A percentile compares a stretch with the other conserved stretches of the same genome.
Evolutionary conservation across 2,888 invertebrate species (phyloP).

Genomic region (Oligia fasciuncula): DNA sequence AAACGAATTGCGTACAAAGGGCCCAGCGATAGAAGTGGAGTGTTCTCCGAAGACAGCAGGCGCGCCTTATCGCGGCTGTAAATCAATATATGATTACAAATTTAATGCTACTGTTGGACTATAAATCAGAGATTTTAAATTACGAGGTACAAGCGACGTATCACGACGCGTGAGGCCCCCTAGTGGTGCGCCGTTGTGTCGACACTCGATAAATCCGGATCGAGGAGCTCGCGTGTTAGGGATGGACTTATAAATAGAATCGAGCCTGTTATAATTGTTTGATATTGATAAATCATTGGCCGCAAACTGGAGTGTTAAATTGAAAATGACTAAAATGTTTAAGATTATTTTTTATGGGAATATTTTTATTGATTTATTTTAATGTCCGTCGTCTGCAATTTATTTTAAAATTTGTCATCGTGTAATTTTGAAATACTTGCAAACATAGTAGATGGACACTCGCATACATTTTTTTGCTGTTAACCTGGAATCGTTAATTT

Average conservation of each 20-base stretch:
- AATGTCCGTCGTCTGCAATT: not conserved
- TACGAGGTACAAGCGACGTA: constrained; percentile 87
- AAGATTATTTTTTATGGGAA: constrained; percentile 39
- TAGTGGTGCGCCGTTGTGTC: constrained; percentile 87
- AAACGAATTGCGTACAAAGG: constrained; percentile 72
- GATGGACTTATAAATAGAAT: constrained; percentile 69
- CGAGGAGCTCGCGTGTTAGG: constrained; percentile 68
- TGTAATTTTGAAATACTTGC: constrained; percentile 3
- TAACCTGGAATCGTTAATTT: not conserved
- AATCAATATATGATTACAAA: constrained; percentile 91
- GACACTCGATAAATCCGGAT: constrained; percentile 84
- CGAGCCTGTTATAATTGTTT: constrained; percentile 72
- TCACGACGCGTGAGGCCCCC: constrained; percentile 89
- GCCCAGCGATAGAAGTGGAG: constrained; percentile 77
- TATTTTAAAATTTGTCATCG: constrained; percentile 6
- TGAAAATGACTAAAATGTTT: constrained; percentile 65
- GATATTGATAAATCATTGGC: constrained; percentile 72
- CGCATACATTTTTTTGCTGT: not conserved
- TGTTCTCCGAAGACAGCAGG: constrained; percentile 86
- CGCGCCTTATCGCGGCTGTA: constrained; percentile 88
- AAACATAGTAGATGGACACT: not conserved
- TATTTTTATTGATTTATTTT: constrained; percentile 58
- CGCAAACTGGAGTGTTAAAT: constrained; percentile 58
- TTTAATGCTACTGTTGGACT: constrained; percentile 90
- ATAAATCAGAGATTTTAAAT: constrained; percentile 90